Evolutionary conservation across 1,140 invertebrate genomes (phyloP).

Genomic region (Panagrolaimus sp.): DNA sequence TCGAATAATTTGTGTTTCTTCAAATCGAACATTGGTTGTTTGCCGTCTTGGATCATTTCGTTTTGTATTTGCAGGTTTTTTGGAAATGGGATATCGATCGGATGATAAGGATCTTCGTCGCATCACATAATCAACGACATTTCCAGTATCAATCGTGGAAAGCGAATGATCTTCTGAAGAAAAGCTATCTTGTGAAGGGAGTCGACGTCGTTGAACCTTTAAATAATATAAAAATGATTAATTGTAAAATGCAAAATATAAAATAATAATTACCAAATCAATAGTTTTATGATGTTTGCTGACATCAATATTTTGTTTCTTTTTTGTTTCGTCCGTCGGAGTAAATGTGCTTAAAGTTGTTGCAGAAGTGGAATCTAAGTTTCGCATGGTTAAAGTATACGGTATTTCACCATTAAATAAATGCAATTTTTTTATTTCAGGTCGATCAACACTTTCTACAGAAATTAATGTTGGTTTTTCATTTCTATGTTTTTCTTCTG

Average conservation of each 20-base stretch:
- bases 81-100: slow-evolving; percentile 20
- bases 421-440: slow-evolving; percentile 40
- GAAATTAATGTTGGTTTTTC: slow-evolving; percentile 26
- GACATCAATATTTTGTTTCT: slow-evolving; percentile 1
- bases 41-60: slow-evolving; percentile 20
- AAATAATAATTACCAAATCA: slow-evolving; percentile 31
- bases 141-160: slow-evolving; percentile 37
- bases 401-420: slow-evolving; percentile 38
- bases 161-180: slow-evolving; percentile 49
- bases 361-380: slow-evolving; percentile 19
- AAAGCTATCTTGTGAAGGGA: slow-evolving; percentile 42
- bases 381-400: slow-evolving; percentile 44
- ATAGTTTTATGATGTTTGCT: slow-evolving; percentile 29
- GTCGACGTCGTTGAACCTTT: slow-evolving; percentile 41
- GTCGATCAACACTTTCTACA: slow-evolving; percentile 37
- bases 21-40: slow-evolving; percentile 26
- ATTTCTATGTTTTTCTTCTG: neutral
- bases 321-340: neutral
- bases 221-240: no score
- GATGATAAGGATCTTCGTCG: slow-evolving; percentile 31
- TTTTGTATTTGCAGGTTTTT: neutral
- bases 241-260: neutral
- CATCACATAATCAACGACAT: slow-evolving; percentile 34
- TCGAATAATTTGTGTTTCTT: slow-evolving; percentile 2
- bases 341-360: neutral